phyloP scores from a whole-genome alignment of 2,888 invertebrate genomes.

The Drosophila differens region DNA sequence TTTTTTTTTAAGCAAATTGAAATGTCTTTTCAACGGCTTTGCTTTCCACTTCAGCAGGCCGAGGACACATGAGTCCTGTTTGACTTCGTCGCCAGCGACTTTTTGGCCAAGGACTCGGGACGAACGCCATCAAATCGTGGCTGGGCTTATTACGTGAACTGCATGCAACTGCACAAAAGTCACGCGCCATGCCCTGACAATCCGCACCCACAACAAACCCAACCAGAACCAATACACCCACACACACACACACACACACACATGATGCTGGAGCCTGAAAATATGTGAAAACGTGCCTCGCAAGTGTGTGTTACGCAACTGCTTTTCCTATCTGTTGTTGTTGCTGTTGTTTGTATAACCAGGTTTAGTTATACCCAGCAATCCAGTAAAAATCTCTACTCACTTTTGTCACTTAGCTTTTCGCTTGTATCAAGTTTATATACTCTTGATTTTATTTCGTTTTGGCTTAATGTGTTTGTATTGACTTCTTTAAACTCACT shows the following conservation, averaged over 20 bases:
- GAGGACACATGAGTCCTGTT: slow-evolving; percentile 79
- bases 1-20: slow-evolving; percentile 69
- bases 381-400: not conserved
- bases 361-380: slow-evolving; percentile 5
- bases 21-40: slow-evolving; percentile 80
- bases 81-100: slow-evolving; percentile 69
- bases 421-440: not conserved
- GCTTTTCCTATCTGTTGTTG: slow-evolving; percentile 15
- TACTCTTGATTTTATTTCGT: not conserved
- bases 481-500: not conserved
- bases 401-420: not conserved
- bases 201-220: slow-evolving; percentile 25
- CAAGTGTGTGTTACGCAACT: slow-evolving; percentile 47
- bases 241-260: slow-evolving; percentile 8
- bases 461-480: not conserved
- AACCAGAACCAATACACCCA: slow-evolving; percentile 14
- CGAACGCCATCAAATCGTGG: slow-evolving; percentile 34
- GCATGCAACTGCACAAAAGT: slow-evolving; percentile 78
- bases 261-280: slow-evolving; percentile 35
- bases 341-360: slow-evolving; percentile 1
- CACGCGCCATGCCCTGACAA: slow-evolving; percentile 65
- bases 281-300: slow-evolving; percentile 66
- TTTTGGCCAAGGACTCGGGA: slow-evolving; percentile 68
- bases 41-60: slow-evolving; percentile 77
- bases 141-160: slow-evolving; percentile 71